Conservation (phyloP, 1,140 invertebrate genomes). For the Epicauta chinensis region DNA sequence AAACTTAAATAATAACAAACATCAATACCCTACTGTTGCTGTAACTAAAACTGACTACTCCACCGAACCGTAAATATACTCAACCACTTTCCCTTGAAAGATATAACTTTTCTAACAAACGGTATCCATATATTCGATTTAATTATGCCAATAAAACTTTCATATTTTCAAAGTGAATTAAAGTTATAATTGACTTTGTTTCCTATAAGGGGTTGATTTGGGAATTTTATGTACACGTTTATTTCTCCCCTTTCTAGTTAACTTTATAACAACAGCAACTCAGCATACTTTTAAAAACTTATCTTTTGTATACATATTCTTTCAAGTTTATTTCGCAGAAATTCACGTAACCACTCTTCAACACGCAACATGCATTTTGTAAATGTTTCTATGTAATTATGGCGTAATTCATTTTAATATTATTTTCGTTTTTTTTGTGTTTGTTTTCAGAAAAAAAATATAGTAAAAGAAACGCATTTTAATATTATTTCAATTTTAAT, state of each 20-base stretch:
- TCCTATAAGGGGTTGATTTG: too few relatives aligned
- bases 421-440: too few relatives aligned
- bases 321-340: slow-evolving; percentile 8
- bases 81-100: slow-evolving; percentile 15
- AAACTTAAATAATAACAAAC: slow-evolving; percentile 13
- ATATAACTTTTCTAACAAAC: too few relatives aligned
- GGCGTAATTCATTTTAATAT: slow-evolving; percentile 11
- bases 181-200: too few relatives aligned
- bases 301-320: slow-evolving; percentile 2
- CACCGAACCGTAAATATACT: slow-evolving; percentile 12
- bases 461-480: too few relatives aligned
- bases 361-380: slow-evolving; percentile 14
- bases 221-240: too few relatives aligned
- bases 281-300: background rate
- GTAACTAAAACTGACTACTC: slow-evolving; percentile 8
- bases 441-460: too few relatives aligned
- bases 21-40: slow-evolving; percentile 4
- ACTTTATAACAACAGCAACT: background rate
- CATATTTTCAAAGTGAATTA: too few relatives aligned
- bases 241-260: too few relatives aligned
- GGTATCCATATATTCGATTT: too few relatives aligned
- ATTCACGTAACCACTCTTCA: slow-evolving; percentile 1
- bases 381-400: slow-evolving; percentile 15
- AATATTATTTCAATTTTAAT: too few relatives aligned
- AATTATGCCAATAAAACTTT: too few relatives aligned